Percentiles rank a stretch among this genome's conserved stretches.
Conservation (phyloP, 2,888 invertebrate species). For the Drosophila anceps region DNA sequence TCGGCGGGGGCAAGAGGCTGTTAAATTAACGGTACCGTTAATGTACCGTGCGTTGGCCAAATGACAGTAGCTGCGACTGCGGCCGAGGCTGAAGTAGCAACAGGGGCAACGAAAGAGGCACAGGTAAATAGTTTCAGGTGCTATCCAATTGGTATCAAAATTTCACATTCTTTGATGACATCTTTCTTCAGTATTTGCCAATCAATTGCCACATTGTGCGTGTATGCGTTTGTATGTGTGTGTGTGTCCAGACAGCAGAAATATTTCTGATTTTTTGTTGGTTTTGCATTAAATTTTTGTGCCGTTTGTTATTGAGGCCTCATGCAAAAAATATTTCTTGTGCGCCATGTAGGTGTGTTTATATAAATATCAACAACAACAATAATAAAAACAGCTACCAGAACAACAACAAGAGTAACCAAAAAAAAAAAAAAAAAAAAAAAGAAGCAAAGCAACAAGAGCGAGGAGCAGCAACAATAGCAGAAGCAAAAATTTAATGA, state of each 20-base stretch:
- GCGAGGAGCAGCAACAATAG: slow-evolving; percentile 60
- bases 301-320: slow-evolving; percentile 40
- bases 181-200: slow-evolving; percentile 67
- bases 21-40: slow-evolving; percentile 60
- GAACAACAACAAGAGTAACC: slow-evolving; percentile 35
- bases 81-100: not conserved
- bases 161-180: slow-evolving; percentile 69
- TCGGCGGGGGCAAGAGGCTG: slow-evolving; percentile 37
- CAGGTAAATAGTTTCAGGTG: slow-evolving; percentile 50
- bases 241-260: slow-evolving; percentile 27
- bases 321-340: slow-evolving; percentile 73
- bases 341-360: slow-evolving; percentile 59
- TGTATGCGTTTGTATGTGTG: slow-evolving; percentile 6
- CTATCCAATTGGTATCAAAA: slow-evolving; percentile 67
- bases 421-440: slow-evolving; percentile 43
- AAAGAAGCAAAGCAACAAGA: slow-evolving; percentile 30
- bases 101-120: slow-evolving; percentile 8
- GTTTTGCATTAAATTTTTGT: slow-evolving; percentile 69
- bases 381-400: slow-evolving; percentile 25
- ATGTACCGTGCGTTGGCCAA: slow-evolving; percentile 55
- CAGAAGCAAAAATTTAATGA: slow-evolving; percentile 77
- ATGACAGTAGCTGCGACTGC: slow-evolving; percentile 7
- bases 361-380: slow-evolving; percentile 42
- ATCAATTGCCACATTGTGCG: slow-evolving; percentile 71
- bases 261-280: slow-evolving; percentile 56